Conservation (phyloP, 1,140 invertebrate genomes). For the Neotoxoptera formosana region DNA sequence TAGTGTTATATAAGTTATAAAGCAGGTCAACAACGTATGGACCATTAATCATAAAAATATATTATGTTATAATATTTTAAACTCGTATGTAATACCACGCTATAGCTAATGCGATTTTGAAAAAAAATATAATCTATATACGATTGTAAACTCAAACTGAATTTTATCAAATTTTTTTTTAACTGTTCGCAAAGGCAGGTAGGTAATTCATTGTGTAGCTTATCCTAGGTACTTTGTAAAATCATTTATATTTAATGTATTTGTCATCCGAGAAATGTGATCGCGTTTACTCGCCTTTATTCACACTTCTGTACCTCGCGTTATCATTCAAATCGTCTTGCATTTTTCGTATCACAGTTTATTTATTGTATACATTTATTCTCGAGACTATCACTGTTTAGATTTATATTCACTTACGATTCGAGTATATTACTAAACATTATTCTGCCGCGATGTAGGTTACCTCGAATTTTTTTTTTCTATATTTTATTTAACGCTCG, state of each 20-base stretch:
- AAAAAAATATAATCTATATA: not conserved
- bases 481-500: not conserved
- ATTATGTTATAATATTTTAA: not conserved
- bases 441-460: not conserved
- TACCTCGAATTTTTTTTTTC: not conserved
- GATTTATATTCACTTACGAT: not conserved
- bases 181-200: not conserved
- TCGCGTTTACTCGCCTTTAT: not conserved
- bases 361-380: conserved; percentile 25
- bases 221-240: not conserved
- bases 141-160: not conserved
- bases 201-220: not conserved
- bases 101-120: not conserved
- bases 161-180: not conserved
- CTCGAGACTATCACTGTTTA: not conserved
- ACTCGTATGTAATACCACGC: not conserved
- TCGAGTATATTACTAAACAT: not conserved
- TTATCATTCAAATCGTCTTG: conserved; percentile 11
- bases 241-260: not conserved
- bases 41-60: not conserved
- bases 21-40: not conserved
- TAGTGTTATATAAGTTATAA: not conserved
- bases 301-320: not conserved
- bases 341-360: conserved; percentile 15
- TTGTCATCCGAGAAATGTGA: not conserved